Conservation (phyloP, 1,140 invertebrate genomes). For the Andrena cerasifolii region DNA sequence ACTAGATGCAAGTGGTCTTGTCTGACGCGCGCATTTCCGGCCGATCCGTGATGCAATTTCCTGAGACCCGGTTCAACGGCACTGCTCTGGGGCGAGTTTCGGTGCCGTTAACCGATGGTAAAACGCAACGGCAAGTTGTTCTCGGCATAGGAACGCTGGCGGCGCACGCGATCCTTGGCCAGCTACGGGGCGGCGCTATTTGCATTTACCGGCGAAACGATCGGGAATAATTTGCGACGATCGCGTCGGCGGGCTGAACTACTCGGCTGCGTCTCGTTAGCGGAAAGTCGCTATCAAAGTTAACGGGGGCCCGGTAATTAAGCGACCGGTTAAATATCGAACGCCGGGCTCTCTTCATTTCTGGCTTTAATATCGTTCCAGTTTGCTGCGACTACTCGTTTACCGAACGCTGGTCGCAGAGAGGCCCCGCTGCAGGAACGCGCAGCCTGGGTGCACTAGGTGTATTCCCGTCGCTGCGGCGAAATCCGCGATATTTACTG, state of each 20-base stretch:
- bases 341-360: no score
- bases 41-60: conserved; percentile 48
- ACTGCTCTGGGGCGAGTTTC: conserved; percentile 4
- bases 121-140: neutral
- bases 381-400: no score
- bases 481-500: no score
- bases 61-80: conserved; percentile 24
- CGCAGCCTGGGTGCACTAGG: no score
- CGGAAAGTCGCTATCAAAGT: neutral
- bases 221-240: conserved; percentile 31
- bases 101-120: conserved; percentile 16
- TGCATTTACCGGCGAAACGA: neutral
- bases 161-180: neutral
- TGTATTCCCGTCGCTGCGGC: no score
- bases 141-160: neutral
- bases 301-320: no score
- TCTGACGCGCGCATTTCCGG: conserved; percentile 47
- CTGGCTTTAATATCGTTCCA: no score
- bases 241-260: neutral
- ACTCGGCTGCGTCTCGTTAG: neutral
- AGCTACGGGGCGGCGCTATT: no score
- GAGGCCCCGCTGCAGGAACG: no score
- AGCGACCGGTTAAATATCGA: conserved; percentile 1
- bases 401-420: no score
- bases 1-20: conserved; percentile 24